A percentile compares a stretch with the other conserved stretches of the same genome.
Conservation (phyloP, 2,113 vertebrate species). For the Sylvia atricapilla region DNA sequence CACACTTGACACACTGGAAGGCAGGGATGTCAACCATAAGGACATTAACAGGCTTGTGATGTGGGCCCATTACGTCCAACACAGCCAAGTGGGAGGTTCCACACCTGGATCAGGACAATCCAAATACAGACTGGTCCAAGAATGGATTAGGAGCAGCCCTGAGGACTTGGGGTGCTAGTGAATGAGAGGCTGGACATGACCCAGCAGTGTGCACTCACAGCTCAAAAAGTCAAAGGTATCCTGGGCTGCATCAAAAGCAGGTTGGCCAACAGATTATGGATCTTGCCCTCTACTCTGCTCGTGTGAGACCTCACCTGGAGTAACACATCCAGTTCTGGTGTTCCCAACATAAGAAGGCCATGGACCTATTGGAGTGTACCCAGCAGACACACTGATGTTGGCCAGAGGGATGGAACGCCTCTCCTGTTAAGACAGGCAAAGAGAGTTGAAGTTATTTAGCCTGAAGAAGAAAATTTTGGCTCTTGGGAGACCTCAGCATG, state of each 20-base stretch:
- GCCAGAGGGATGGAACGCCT: not conserved
- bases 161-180: not conserved
- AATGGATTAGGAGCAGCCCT: not conserved
- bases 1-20: not conserved
- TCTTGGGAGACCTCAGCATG: not conserved
- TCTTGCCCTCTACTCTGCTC: not conserved
- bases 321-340: not conserved
- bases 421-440: not conserved
- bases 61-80: not conserved
- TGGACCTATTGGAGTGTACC: too few species aligned
- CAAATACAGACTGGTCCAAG: not conserved
- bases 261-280: rapidly evolving
- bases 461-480: not conserved
- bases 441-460: not conserved
- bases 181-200: not conserved
- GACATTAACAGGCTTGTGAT: not conserved
- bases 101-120: not conserved
- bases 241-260: not conserved
- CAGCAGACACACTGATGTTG: not conserved
- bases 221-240: not conserved
- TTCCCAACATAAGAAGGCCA: not conserved
- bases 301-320: not conserved
- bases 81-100: not conserved
- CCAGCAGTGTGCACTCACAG: not conserved
- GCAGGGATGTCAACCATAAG: not conserved